Percentiles rank a stretch among this genome's conserved stretches.
Conservation (phyloP, 2,888 invertebrate species). For the Julus scanicus region DNA sequence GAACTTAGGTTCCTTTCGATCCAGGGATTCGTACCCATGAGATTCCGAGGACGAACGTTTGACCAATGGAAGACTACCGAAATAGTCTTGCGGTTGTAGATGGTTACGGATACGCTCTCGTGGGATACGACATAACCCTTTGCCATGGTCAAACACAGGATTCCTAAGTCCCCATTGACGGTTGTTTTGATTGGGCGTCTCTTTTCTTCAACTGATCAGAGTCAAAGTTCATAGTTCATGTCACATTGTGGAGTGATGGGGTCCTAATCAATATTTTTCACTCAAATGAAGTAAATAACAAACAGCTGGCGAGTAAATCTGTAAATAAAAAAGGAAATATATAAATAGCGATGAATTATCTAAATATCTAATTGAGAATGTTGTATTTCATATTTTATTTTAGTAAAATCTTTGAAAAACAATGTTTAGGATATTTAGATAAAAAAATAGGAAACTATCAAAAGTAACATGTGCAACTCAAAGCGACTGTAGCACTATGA, state of each 20-base stretch:
- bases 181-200: not conserved
- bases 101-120: no score
- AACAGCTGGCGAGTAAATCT: not conserved
- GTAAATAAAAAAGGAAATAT: not conserved
- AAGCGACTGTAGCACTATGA: not conserved
- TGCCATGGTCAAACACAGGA: not conserved
- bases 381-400: no score
- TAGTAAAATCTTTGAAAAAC: no score
- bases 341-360: no score
- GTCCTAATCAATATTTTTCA: no score
- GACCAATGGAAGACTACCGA: not conserved
- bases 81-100: not conserved
- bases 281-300: no score
- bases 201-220: not conserved
- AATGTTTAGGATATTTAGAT: no score
- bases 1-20: not conserved
- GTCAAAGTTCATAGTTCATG: not conserved
- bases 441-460: no score
- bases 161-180: not conserved
- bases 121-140: slow-evolving; percentile 17
- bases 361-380: no score
- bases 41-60: not conserved
- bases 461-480: no score
- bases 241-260: not conserved
- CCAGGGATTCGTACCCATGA: not conserved